These are phyloP conservation scores for Umimayanthus kanabou DNA, from an alignment of 92 coral and sea anemone genomes.

Conservation along the genomic window DNA sequence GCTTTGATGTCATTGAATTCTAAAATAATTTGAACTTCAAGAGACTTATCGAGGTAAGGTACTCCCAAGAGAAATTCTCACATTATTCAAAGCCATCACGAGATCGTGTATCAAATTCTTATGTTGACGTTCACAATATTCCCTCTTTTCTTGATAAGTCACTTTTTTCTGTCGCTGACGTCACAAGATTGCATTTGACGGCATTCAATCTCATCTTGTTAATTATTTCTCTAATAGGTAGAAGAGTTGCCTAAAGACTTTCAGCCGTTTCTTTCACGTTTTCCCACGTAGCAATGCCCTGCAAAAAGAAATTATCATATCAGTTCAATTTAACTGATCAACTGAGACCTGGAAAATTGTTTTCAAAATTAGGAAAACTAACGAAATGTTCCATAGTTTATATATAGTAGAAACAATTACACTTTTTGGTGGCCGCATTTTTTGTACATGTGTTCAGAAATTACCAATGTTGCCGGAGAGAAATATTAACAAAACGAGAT, in stretches of 20 bases:
- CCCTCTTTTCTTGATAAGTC: too few species aligned
- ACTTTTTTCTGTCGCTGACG: neutral
- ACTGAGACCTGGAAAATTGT: neutral
- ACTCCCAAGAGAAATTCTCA: neutral
- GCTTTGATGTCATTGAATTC: neutral
- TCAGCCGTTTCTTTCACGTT: conserved; percentile 88
- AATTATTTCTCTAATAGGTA: neutral
- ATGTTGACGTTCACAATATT: too few species aligned
- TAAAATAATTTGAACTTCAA: too few species aligned
- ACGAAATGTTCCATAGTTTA: too few species aligned
- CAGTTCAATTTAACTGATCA: neutral
- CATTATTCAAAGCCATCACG: neutral
- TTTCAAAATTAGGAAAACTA: too few species aligned
- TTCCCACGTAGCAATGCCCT: conserved; percentile 95
- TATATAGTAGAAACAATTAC: too few species aligned
- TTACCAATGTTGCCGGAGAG: too few species aligned
- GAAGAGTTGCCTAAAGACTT: conserved; percentile 45
- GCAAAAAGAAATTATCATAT: conserved; percentile 14
- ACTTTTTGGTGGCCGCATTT: too few species aligned
- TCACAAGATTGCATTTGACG: neutral
- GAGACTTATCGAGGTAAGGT: neutral
- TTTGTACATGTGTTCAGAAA: too few species aligned
- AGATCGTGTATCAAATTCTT: too few species aligned
- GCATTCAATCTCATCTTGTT: neutral
- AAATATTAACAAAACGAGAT: too few species aligned